Evolutionary conservation across 2,888 invertebrate species (phyloP), one percentile per base, ranked within the genome.

Genomic region (Allolobophora icterica): DNA sequence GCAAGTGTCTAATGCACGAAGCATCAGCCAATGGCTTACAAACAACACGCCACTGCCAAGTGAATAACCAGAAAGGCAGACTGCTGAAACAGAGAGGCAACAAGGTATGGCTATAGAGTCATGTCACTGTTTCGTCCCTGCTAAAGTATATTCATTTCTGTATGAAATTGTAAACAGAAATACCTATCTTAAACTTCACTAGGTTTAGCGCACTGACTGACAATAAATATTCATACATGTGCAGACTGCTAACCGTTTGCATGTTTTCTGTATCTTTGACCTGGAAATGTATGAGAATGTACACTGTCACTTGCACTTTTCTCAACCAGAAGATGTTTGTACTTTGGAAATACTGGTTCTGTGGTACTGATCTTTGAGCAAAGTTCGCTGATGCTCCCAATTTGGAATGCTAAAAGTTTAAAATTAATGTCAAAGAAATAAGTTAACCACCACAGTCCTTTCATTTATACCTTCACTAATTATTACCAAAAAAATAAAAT

Each of bases 321-420:
- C 38, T 87, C 87, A 38, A 87, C 33, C 34, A 87, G 34, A 34
- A 87, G 38, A 34, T 87, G 0, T 24, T 21, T 87, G 38, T 87
- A 87, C 34, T 24, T 34, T 35, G 87, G 87, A 34, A 87, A 24
- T 1, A 87, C 24, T 24, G 8, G 35, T 87, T 87, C 87, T 35
- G 34, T 33, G 21, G 38, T n/a, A 38, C 87, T 87, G 21, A 87
- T 8, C 38, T 24, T 87, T 19, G 87, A 34, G 17, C 87, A 87
- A 38, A 87, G 87, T 87, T 87, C 38, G 15, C 87, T 87, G 87
- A 87, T 87, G 34, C 87, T 38, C 24, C 87, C 87, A 87, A 87
- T 87, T 33, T 87, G 87, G 35, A 87, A 87, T 34, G 38, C 87
- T 71, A 71, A n/a, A 0, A n/a, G n/a, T 30, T 52, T 71, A 71